Base-by-base conservation (phyloP, 2,113 vertebrate genomes). In the Hypanus sabinus region DNA sequence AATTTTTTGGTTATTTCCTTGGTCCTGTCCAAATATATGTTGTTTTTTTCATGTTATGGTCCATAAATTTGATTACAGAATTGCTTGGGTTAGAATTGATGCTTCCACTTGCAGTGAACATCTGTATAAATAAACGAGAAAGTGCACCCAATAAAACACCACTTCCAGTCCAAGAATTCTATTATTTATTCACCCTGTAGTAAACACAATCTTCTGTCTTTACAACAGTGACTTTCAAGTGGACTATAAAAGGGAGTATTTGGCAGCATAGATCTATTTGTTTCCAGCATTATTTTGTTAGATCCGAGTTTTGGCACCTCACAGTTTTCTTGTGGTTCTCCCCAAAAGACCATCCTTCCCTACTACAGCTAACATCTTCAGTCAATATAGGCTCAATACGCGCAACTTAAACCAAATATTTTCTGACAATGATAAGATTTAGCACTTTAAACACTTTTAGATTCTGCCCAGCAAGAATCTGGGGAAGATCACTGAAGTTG, bases 61-160 rank as follows among this genome's bases (percentile, higher is more conserved):
- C 14, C 5, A 65, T 90, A 90, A 33, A 90, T 36, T 33, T 90
- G 60, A 90, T 65, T 65, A 65, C 27, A 68, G 62, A 65, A 65
- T 90, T 14, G 16, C 60, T 90, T 62, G 57, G 68, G 5, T n/a
- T 68, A 7, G 60, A 68, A 90, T 14, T 90, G 33, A 90, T 20
- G 5, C 60, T 33, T 14, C 60, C 60, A 3, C 22, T 24, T 60
- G 55, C 81, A 85, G 38, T 85, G 81, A 90, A 33, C 85, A 90
- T 90, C 87, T 85, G 81, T 30, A 22, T 55, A 85, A 85, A 85
- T 57, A 85, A 60, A 85, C 30, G 81, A 60, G 81, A 46, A 85
- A 85, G 27, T 85, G 57, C 27, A 85, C 24, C 5, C 38, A 55
- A 57, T 27, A 85, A 57, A 57, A 46, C 24, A 3, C 57, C 81